phyloP scores from a whole-genome alignment of 2,797 vertebrate species.

The Craterocephalus amniculus region DNA sequence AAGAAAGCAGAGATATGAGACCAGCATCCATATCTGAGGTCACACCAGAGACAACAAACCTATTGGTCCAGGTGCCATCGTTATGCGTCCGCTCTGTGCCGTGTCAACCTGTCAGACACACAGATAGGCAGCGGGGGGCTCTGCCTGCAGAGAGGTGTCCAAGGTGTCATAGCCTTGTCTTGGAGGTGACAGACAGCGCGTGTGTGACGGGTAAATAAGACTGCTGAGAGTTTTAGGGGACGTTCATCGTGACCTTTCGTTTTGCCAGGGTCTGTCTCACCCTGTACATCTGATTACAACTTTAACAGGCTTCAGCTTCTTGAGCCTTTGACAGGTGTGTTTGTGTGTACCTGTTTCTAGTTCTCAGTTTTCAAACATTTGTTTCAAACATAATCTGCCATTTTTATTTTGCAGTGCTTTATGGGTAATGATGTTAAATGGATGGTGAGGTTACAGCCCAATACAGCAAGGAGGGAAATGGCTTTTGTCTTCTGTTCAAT shows the following conservation, averaged over 20 bases:
- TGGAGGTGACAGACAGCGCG: conserved; percentile 72
- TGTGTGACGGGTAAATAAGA: conserved; percentile 77
- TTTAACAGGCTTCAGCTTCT: conserved; percentile 59
- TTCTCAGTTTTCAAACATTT: background rate
- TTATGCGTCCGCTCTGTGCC: conserved; percentile 54
- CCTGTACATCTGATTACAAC: conserved; percentile 71
- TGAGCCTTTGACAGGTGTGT: conserved; percentile 61
- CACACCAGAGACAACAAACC: conserved; percentile 61
- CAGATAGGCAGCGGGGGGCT: conserved; percentile 50
- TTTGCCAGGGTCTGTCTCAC: conserved; percentile 62
- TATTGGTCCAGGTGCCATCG: conserved; percentile 61
- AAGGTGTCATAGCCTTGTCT: conserved; percentile 71
- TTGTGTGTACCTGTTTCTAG: conserved; percentile 14
- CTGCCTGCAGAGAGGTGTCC: conserved; percentile 69
- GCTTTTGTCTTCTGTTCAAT: too few species aligned
- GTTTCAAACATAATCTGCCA: too few species aligned
- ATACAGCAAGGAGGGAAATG: too few species aligned
- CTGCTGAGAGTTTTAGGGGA: conserved; percentile 71
- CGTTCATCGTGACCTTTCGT: conserved; percentile 77
- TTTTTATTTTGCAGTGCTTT: too few species aligned
- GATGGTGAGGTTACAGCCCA: too few species aligned
- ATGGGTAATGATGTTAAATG: too few species aligned
- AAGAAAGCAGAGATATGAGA: conserved; percentile 51
- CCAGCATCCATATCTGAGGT: conserved; percentile 62
- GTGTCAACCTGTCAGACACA: conserved; percentile 68